phyloP scores from a whole-genome alignment of 2,113 vertebrate species.

The Brienomyrus longianalis region DNA sequence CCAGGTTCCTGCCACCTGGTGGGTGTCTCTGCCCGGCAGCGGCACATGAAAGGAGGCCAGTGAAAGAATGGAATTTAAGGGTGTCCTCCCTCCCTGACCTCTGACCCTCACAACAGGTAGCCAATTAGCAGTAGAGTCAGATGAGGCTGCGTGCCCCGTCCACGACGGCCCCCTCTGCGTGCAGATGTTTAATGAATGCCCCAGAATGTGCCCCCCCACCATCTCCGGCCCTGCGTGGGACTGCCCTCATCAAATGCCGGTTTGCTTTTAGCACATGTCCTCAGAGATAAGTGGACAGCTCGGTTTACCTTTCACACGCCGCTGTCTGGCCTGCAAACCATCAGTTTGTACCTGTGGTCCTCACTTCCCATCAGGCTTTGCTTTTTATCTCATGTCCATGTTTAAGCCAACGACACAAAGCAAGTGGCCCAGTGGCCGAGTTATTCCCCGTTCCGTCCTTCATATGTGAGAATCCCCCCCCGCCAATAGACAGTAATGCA shows the following conservation, averaged over 20 bases:
- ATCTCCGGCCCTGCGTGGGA: not conserved
- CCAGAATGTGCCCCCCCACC: not conserved
- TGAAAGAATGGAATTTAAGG: not conserved
- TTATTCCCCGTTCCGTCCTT: not conserved
- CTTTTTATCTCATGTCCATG: not conserved
- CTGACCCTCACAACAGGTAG: conserved; percentile 22
- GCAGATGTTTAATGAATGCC: conserved; percentile 19
- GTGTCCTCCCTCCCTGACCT: not conserved
- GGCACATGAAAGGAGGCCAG: not conserved
- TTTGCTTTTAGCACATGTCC: conserved; percentile 1
- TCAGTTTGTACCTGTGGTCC: not conserved
- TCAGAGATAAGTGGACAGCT: conserved; percentile 8
- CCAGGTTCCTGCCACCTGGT: not conserved
- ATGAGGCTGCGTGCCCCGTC: not conserved
- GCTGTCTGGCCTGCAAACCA: not conserved
- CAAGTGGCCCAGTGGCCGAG: not conserved
- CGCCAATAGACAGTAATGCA: not conserved
- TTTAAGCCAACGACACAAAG: not conserved
- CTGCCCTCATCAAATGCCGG: conserved; percentile 3
- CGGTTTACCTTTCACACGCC: conserved; percentile 9
- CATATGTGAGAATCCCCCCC: not conserved
- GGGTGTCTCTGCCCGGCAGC: not conserved
- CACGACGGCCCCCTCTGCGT: not conserved
- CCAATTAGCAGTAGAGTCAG: conserved; percentile 21
- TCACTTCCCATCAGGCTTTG: not conserved